Evolutionary conservation across 2,888 invertebrate genomes (phyloP), one percentile per base, ranked within the genome.

Genomic region (Drosophila barbarae): DNA sequence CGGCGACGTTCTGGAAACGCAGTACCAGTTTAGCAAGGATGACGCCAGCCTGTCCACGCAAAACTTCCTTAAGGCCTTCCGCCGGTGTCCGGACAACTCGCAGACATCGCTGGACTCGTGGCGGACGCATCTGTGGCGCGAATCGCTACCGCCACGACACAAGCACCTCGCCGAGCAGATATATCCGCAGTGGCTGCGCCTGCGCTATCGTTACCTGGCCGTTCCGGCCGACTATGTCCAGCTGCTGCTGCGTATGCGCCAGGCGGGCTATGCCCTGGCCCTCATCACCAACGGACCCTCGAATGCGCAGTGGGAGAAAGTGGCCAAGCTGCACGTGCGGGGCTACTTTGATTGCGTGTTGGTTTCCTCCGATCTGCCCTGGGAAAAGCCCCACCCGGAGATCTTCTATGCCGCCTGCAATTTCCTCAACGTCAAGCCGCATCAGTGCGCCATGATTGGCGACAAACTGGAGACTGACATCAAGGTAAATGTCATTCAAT

Each of bases 401-500:
- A 96, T 96, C 89, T 96, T 96, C 90, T 91, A 93, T 74, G 93
- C 94, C 79, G 96, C 95, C 32, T 96, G 95, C 90, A 92, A 93
- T 85, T 91, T 92, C 87, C 92, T 96, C 60, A 92, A 92, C 72
- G 94, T 96, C 21, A 91, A 93, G 86, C 94, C 96, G 1, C 90
- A 92, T 57, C 92, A 93, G 74, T 96, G 95, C 90, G 91, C 95
- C 79, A 96, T 96, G 95, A 93, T 96, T 84, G 96, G 96, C 47
- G 96, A 96, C 88, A 95, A 95, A 88, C 90, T 96, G 76, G 95
- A 96, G 88, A 96, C 96, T 36, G 96, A 96, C 89, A 95, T 96
- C 83, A 92, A 93, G 90, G 92, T 92, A 78, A 69, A 84, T 36
- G 2, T 10, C 21, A 23, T 12, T 26, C 2, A 7, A 18, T 9